A percentile compares a stretch with the other conserved stretches of the same genome.
phyloP scores from a whole-genome alignment of 2,888 invertebrate species.

The Hydrotaea diabolus region DNA sequence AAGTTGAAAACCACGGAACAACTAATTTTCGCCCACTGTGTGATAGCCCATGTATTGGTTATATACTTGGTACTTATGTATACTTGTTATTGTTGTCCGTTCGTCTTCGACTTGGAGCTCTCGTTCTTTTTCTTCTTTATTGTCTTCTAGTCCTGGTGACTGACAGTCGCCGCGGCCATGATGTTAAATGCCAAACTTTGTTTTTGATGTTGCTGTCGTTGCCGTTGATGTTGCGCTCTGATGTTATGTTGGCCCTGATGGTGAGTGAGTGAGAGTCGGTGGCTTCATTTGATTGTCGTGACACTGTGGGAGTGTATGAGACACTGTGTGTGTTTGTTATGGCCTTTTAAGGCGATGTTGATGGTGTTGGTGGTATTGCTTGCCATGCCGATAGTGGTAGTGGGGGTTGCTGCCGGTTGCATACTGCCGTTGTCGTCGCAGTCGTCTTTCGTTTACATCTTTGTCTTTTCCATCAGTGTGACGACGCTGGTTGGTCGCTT shows the following conservation, averaged over 20 bases:
- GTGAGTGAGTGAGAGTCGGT: constrained; percentile 17
- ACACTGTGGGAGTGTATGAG: not conserved
- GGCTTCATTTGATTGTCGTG: constrained; percentile 24
- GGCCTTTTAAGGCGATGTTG: not conserved
- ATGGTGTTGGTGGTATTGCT: constrained; percentile 30
- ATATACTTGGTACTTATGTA: constrained; percentile 20
- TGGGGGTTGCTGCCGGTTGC: constrained; percentile 46
- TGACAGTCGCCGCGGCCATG: constrained; percentile 67
- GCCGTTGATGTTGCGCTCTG: constrained; percentile 53
- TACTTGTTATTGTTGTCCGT: not conserved
- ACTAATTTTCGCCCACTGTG: constrained; percentile 1
- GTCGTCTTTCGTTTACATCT: not conserved
- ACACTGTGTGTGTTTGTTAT: constrained; percentile 7
- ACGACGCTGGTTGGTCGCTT: constrained; percentile 16
- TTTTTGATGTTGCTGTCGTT: constrained; percentile 19
- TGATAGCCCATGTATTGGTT: not conserved
- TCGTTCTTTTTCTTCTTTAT: constrained; percentile 1
- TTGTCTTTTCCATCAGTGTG: constrained; percentile 9
- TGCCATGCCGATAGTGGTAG: constrained; percentile 1
- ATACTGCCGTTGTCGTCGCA: constrained; percentile 33
- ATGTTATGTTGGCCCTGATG: not conserved
- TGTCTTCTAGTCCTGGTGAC: constrained; percentile 61
- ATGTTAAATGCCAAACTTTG: constrained; percentile 65
- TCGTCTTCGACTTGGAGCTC: not conserved
- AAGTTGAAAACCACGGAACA: too few species aligned